Evolutionary conservation across 2,113 vertebrate genomes (phyloP).

Genomic region (Desmodus rotundus): DNA sequence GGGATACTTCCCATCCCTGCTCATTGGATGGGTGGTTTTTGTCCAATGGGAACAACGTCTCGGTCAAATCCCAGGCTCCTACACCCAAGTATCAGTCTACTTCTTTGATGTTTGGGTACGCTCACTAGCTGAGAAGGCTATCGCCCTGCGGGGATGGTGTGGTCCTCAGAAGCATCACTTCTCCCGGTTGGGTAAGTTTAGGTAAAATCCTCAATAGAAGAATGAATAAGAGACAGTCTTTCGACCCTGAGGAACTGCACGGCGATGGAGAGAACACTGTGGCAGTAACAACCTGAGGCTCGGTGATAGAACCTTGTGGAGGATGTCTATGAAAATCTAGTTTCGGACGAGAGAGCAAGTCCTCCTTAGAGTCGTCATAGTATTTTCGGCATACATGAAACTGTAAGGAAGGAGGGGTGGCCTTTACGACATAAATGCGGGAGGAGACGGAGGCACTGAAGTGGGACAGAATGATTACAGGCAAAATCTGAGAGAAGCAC

Average conservation of each 20-base stretch:
- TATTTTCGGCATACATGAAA: neutral
- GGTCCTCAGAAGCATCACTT: neutral
- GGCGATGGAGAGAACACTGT: neutral
- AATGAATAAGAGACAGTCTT: neutral
- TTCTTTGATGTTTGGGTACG: neutral
- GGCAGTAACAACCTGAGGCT: neutral
- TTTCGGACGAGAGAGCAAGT: neutral
- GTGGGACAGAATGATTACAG: neutral
- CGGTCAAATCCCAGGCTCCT: neutral
- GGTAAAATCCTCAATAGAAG: neutral
- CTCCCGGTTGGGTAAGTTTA: neutral
- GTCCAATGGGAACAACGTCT: neutral
- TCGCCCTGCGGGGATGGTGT: neutral
- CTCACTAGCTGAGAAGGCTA: neutral
- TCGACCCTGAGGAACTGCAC: neutral
- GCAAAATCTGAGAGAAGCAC: neutral
- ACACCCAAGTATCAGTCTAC: neutral
- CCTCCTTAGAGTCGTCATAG: neutral
- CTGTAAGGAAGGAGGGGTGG: neutral
- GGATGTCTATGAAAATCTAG: neutral
- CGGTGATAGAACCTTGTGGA: neutral
- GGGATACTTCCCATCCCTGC: neutral
- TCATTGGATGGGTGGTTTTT: neutral
- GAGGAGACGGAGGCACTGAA: neutral
- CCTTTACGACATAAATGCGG: neutral